Evolutionary conservation across 2,888 invertebrate species (phyloP).

Genomic region (Microplitis manilae): DNA sequence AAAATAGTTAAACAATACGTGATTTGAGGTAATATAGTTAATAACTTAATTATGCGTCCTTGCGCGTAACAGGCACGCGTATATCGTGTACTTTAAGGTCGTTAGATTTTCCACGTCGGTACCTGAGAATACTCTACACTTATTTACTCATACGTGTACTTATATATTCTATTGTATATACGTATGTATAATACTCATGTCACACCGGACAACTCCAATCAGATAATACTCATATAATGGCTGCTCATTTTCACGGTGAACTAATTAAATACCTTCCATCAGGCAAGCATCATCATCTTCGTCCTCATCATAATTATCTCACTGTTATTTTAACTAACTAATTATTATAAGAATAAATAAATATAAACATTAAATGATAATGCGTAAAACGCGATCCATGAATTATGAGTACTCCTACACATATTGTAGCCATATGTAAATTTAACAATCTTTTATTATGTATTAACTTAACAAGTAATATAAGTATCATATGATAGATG

Average conservation of each 20-base stretch:
- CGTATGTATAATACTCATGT: conserved; percentile 36
- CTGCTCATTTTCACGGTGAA: conserved; percentile 53
- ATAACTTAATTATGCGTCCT: conserved; percentile 47
- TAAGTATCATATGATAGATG: not conserved
- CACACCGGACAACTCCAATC: conserved; percentile 51
- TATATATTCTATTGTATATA: conserved; percentile 22
- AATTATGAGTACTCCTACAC: not conserved
- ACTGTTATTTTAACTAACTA: not conserved
- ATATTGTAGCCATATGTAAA: not conserved
- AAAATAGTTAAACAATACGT: conserved; percentile 1
- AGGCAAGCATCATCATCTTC: conserved; percentile 7
- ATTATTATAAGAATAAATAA: not conserved
- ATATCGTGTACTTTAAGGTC: conserved; percentile 46
- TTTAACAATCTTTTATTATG: not conserved
- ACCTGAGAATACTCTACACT: conserved; percentile 37
- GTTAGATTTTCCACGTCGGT: conserved; percentile 54
- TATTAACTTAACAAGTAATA: not conserved
- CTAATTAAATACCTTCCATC: conserved; percentile 47
- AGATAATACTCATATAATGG: conserved; percentile 50
- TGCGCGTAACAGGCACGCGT: conserved; percentile 48
- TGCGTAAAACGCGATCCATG: not conserved
- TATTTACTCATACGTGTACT: conserved; percentile 17
- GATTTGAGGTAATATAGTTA: not conserved
- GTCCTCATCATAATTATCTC: not conserved
- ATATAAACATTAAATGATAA: not conserved